Evolutionary conservation across 2,797 vertebrate species (phyloP).

Genomic region (Diplodus puntazzo): DNA sequence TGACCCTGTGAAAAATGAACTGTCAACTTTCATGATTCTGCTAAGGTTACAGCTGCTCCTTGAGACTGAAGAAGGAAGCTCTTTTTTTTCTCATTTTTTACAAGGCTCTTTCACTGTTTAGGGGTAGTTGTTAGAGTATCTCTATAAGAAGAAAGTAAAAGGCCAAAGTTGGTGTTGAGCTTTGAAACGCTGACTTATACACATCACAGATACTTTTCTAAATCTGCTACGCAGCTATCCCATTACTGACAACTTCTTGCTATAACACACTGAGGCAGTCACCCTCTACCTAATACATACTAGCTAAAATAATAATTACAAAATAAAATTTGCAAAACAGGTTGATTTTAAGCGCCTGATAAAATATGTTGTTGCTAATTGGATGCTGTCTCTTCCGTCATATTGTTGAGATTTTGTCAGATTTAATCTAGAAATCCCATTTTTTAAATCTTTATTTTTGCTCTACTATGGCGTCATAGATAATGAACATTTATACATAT

Average conservation of each 20-base stretch:
- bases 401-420: not conserved
- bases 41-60: slow-evolving; percentile 87
- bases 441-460: not conserved
- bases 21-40: slow-evolving; percentile 90
- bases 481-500: not conserved
- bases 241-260: slow-evolving; percentile 5
- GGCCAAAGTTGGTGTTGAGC: slow-evolving; percentile 31
- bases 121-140: slow-evolving; percentile 44
- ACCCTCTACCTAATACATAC: too few species aligned
- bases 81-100: slow-evolving; percentile 60
- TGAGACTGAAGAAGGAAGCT: slow-evolving; percentile 78
- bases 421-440: not conserved
- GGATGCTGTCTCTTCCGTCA: not conserved
- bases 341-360: slow-evolving; percentile 20
- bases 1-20: slow-evolving; percentile 91
- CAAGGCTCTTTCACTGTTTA: slow-evolving; percentile 75
- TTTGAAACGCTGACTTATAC: slow-evolving; percentile 20
- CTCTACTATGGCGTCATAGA: not conserved
- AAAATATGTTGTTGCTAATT: not conserved
- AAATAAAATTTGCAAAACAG: not conserved
- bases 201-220: slow-evolving; percentile 2
- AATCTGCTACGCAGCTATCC: not conserved
- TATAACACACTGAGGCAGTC: not conserved
- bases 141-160: slow-evolving; percentile 59
- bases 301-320: not conserved